Conservation (phyloP, 2,888 invertebrate genomes). For the Brassicogethes aeneus region DNA sequence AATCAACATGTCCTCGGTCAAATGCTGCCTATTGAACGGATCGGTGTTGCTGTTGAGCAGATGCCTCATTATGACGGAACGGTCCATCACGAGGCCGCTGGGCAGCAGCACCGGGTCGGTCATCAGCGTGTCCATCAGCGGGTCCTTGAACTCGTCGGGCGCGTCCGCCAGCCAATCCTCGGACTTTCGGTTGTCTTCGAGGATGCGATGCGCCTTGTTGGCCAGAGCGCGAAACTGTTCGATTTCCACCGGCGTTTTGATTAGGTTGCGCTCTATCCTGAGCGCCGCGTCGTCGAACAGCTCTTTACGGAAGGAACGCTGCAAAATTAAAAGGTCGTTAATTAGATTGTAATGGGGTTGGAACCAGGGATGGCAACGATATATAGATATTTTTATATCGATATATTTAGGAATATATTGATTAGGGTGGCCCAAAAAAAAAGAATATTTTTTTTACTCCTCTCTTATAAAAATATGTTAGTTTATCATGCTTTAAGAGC, state of each 20-base stretch:
- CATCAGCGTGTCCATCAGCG: constrained; percentile 96
- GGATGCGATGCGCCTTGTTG: constrained; percentile 67
- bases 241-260: constrained; percentile 78
- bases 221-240: constrained; percentile 75
- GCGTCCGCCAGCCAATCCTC: constrained; percentile 93
- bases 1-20: constrained; percentile 87
- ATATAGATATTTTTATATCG: no score
- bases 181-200: constrained; percentile 72
- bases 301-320: constrained; percentile 90
- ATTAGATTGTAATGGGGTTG: no score
- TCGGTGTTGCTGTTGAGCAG: constrained; percentile 93
- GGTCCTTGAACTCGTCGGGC: constrained; percentile 94
- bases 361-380: no score
- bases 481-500: no score
- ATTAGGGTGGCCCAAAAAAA: no score
- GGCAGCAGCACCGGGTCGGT: constrained; percentile 89
- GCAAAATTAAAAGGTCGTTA: constrained; percentile 28
- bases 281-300: constrained; percentile 85
- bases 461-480: no score
- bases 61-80: constrained; percentile 87
- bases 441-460: no score
- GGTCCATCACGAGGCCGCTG: constrained; percentile 85
- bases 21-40: constrained; percentile 93
- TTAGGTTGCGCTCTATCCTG: constrained; percentile 70
- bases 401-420: no score